phyloP scores from a whole-genome alignment of 2,113 vertebrate genomes.

The Pristiophorus japonicus region DNA sequence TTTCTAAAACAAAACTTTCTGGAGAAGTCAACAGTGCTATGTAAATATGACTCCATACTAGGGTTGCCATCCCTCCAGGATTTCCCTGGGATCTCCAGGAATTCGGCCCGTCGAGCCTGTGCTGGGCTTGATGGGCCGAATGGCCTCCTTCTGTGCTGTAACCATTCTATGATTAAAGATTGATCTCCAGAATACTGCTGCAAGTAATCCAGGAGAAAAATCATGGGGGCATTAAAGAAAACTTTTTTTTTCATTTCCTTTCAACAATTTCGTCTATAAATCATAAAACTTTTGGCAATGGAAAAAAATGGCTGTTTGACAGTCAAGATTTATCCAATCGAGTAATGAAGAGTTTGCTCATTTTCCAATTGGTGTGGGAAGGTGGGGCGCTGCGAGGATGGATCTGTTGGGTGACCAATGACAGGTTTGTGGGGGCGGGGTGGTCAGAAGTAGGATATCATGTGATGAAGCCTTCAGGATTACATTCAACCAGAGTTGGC shows the following conservation, averaged over 20 bases:
- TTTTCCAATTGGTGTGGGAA: not conserved
- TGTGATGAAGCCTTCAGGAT: too few relatives aligned
- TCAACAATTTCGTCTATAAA: not conserved
- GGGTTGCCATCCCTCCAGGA: not conserved
- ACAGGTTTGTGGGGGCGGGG: not conserved
- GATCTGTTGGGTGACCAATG: not conserved
- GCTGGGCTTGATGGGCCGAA: too few relatives aligned
- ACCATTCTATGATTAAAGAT: too few relatives aligned
- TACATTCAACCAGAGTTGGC: too few relatives aligned
- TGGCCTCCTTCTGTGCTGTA: too few relatives aligned
- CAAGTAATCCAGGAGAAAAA: not conserved
- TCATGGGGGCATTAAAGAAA: not conserved
- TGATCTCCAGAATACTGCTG: not conserved
- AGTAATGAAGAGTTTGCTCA: not conserved
- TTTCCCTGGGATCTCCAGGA: not conserved
- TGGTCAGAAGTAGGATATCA: not conserved
- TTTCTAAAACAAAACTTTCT: not conserved
- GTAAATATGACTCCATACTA: not conserved
- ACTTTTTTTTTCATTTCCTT: not conserved
- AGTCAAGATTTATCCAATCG: not conserved
- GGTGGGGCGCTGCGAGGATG: not conserved
- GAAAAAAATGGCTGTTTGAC: not conserved
- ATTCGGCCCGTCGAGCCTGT: too few relatives aligned
- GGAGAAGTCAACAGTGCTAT: not conserved
- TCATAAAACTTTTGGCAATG: not conserved